phyloP scores from a whole-genome alignment of 2,888 invertebrate species.

The Silvanus unidentatus region DNA sequence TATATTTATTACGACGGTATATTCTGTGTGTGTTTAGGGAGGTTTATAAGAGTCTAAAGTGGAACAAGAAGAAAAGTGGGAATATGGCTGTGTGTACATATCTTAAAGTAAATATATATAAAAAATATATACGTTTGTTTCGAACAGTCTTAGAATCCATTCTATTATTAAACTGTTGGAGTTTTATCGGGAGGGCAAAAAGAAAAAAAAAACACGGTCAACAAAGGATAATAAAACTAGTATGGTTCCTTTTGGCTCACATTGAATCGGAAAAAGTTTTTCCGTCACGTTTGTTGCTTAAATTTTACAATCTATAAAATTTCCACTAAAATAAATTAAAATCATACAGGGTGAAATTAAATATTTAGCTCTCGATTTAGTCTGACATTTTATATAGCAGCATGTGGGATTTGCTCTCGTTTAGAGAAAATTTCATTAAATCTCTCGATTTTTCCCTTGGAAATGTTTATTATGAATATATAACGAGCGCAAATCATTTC shows the following conservation, averaged over 20 bases:
- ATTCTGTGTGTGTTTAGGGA: too few species aligned
- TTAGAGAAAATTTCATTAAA: too few species aligned
- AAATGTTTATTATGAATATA: too few species aligned
- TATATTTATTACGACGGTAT: too few species aligned
- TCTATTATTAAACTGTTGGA: constrained; percentile 22
- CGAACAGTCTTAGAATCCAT: constrained; percentile 13
- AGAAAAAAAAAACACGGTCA: constrained; percentile 2
- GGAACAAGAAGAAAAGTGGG: not conserved
- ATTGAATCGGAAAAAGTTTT: constrained; percentile 9
- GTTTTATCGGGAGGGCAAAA: constrained; percentile 16
- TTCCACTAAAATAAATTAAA: not conserved
- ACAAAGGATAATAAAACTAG: constrained; percentile 5
- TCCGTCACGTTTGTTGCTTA: constrained; percentile 4
- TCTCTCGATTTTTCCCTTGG: too few species aligned
- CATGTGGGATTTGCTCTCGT: too few species aligned
- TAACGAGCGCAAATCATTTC: too few species aligned
- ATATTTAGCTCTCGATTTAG: not conserved
- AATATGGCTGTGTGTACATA: not conserved
- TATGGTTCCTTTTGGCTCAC: not conserved
- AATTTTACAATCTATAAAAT: constrained; percentile 1
- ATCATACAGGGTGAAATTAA: not conserved
- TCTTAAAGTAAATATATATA: constrained; percentile 4
- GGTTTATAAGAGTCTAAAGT: too few species aligned
- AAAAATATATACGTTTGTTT: constrained; percentile 5
- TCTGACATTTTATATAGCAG: too few species aligned